Evolutionary conservation across 2,113 vertebrate species (phyloP), one percentile per base, ranked within the genome.

Genomic region (Pica pica): DNA sequence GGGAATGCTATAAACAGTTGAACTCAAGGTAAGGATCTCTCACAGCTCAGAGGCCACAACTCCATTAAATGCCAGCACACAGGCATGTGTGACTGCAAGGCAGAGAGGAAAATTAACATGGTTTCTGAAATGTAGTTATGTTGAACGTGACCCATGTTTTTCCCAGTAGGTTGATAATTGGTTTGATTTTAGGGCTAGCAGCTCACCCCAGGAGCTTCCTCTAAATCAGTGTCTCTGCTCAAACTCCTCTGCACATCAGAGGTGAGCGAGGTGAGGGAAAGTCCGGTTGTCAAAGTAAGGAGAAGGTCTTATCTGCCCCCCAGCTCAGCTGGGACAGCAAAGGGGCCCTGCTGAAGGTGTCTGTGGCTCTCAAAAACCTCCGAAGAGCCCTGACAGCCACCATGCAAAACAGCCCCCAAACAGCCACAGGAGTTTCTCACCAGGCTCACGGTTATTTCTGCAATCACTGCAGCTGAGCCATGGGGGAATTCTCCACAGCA

Each of bases 221-320:
- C 52, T 44, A 17, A 42, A 47, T 0, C 28, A 7, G 20, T 3
- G 19, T 24, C 24, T 13, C 59, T 60, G 4, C 60, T 53, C 28
- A 5, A 68, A 18, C 52, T 26, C 23, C 57, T 41, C 3, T 10
- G 26, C 9, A 5, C 0, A 0, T 14, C 47, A 18, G 9, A 20
- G 0, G 2, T 13, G 53, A 30, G 17, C 2, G 11, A 56, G 19
- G 31, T 17, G 39, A 60, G 73, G 50, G 21, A 37, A 33, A 64
- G 12, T 7, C 1, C 5, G 31, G 13, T 1, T 71, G 27, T 3
- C 33, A 61, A 26, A 17, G 57, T 1, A 11, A 60, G 23, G 33
- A 59, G 68, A 35, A 20, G 23, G 39, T 3, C 4, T 42, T 55
- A 8, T 17, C n/a, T 83, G n/a, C 33, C 52, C 27, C 12, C 21